Percentiles rank a stretch among this genome's conserved stretches.
phyloP scores from a whole-genome alignment of 2,113 vertebrate species.

The Capreolus pygargus region DNA sequence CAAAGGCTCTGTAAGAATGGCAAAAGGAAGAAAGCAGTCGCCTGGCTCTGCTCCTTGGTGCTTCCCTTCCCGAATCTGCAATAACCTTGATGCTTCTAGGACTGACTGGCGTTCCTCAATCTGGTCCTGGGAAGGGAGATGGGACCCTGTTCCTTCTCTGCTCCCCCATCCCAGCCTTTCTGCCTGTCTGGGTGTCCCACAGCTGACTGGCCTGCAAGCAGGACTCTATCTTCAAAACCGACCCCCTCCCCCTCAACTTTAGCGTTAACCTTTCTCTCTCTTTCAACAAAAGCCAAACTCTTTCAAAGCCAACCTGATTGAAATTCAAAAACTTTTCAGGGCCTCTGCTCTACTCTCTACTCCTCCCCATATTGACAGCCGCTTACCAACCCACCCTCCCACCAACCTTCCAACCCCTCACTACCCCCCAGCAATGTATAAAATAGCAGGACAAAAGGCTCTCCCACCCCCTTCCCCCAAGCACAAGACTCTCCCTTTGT shows the following conservation, averaged over 20 bases:
- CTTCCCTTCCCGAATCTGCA: not conserved
- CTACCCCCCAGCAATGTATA: slow-evolving; percentile 79
- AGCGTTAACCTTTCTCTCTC: slow-evolving; percentile 77
- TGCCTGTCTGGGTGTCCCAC: slow-evolving; percentile 69
- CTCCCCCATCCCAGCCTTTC: slow-evolving; percentile 45
- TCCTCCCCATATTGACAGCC: slow-evolving; percentile 81
- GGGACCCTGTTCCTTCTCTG: not conserved
- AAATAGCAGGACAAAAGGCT: slow-evolving; percentile 82
- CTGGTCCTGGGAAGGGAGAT: not conserved
- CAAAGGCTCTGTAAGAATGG: not conserved
- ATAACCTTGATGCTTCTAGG: not conserved
- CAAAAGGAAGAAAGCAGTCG: not conserved
- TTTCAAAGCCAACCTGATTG: slow-evolving; percentile 87
- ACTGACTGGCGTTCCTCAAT: rapidly evolving
- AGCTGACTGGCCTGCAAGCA: slow-evolving; percentile 43
- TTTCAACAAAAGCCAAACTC: slow-evolving; percentile 83
- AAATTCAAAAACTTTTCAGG: slow-evolving; percentile 86
- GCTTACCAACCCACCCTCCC: slow-evolving; percentile 54
- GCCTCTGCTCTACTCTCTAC: slow-evolving; percentile 76
- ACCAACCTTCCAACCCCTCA: slow-evolving; percentile 72
- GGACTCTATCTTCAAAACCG: slow-evolving; percentile 67
- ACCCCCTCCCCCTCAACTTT: slow-evolving; percentile 77
- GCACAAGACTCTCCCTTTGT: slow-evolving; percentile 78
- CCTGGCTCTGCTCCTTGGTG: not conserved
- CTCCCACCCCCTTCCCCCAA: slow-evolving; percentile 73